Conservation (phyloP, 2,888 invertebrate genomes). For the Caenorhabditis panamensis region DNA sequence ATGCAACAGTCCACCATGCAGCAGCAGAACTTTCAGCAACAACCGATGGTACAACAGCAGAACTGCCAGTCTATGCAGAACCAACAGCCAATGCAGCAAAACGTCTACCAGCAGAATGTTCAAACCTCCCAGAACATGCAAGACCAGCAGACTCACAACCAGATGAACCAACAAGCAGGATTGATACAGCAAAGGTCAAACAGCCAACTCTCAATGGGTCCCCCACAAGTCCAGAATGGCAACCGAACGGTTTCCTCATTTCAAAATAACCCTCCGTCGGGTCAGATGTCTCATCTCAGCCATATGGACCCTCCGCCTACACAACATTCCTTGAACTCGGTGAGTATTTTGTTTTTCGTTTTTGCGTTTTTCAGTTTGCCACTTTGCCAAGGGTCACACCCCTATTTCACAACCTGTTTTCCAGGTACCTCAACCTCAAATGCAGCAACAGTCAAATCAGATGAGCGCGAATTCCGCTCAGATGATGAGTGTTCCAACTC, state of each 20-base stretch:
- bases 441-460: slow-evolving; percentile 39
- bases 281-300: slow-evolving; percentile 45
- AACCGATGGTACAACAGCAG: not conserved
- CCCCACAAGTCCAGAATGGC: slow-evolving; percentile 30
- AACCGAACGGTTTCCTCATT: slow-evolving; percentile 28
- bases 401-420: slow-evolving; percentile 47
- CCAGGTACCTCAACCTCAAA: slow-evolving; percentile 33
- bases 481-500: slow-evolving; percentile 26
- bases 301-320: slow-evolving; percentile 58
- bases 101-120: slow-evolving; percentile 9
- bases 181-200: slow-evolving; percentile 7
- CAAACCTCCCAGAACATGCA: not conserved
- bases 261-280: slow-evolving; percentile 29
- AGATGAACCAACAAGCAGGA: slow-evolving; percentile 7
- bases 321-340: slow-evolving; percentile 56
- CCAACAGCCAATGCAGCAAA: not conserved
- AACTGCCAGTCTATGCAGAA: no score
- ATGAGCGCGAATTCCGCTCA: slow-evolving; percentile 25
- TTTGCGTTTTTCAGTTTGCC: not conserved
- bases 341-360: slow-evolving; percentile 46
- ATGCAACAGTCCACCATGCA: no score
- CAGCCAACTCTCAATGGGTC: slow-evolving; percentile 28
- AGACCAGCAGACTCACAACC: not conserved
- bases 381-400: slow-evolving; percentile 16
- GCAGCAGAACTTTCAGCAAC: not conserved